Conservation (phyloP, 2,888 invertebrate genomes). For the Mimumesa dahlbomi region DNA sequence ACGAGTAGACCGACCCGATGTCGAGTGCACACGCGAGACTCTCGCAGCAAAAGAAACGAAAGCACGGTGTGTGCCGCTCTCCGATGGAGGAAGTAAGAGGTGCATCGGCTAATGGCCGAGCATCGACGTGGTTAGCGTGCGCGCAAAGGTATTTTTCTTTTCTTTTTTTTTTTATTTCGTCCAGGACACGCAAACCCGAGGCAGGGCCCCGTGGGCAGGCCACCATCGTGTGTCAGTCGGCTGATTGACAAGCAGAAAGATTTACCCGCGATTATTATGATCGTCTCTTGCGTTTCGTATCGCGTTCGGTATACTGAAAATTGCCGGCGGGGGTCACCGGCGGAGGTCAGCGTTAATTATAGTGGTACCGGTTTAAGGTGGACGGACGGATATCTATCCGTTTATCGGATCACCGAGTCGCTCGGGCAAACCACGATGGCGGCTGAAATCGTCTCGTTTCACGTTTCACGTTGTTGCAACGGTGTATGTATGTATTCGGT, state of each 20-base stretch:
- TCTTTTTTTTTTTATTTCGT: conserved; percentile 56
- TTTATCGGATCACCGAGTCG: conserved; percentile 76
- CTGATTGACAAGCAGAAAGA: conserved; percentile 68
- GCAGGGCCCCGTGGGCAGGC: conserved; percentile 41
- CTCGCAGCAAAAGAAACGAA: conserved; percentile 30
- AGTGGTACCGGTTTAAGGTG: conserved; percentile 66
- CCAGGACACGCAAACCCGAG: conserved; percentile 65
- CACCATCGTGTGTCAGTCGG: conserved; percentile 67
- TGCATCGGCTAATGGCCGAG: conserved; percentile 61
- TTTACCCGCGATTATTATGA: conserved; percentile 75
- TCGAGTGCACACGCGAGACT: conserved; percentile 25
- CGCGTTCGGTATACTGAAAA: conserved; percentile 72
- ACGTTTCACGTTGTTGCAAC: too few species aligned
- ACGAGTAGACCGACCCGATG: conserved; percentile 41
- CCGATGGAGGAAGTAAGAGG: conserved; percentile 46
- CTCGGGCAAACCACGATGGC: conserved; percentile 47
- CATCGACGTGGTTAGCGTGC: conserved; percentile 61
- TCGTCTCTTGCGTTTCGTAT: conserved; percentile 62
- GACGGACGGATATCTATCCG: conserved; percentile 76
- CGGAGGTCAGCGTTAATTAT: conserved; percentile 79
- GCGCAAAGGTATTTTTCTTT: too few species aligned
- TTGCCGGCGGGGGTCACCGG: conserved; percentile 76
- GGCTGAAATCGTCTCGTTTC: conserved; percentile 33
- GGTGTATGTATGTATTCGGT: too few species aligned
- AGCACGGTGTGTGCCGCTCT: conserved; percentile 17